Conservation (phyloP, 2,888 invertebrate genomes). For the Cenopis cana region DNA sequence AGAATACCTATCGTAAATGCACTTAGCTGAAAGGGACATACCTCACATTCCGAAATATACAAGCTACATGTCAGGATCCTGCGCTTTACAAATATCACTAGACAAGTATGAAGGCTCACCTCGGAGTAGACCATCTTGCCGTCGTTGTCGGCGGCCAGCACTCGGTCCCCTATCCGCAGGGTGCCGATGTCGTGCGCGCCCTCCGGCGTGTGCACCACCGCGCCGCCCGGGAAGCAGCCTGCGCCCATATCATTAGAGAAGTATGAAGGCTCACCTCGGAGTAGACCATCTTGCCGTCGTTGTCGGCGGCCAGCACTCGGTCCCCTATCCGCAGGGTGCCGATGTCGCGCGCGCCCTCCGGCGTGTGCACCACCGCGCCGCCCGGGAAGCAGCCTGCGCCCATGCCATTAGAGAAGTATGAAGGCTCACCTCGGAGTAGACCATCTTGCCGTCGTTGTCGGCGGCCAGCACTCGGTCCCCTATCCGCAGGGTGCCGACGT, state of each 20-base stretch:
- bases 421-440: slow-evolving; percentile 89
- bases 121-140: slow-evolving; percentile 92
- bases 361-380: slow-evolving; percentile 89
- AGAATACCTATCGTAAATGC: too few relatives aligned
- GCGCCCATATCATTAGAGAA: slow-evolving; percentile 84
- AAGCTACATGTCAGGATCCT: too few relatives aligned
- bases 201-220: slow-evolving; percentile 88
- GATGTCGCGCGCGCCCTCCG: slow-evolving; percentile 86
- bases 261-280: slow-evolving; percentile 85
- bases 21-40: too few relatives aligned
- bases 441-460: slow-evolving; percentile 87
- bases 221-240: slow-evolving; percentile 94
- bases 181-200: slow-evolving; percentile 86
- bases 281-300: slow-evolving; percentile 88
- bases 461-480: slow-evolving; percentile 93
- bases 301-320: slow-evolving; percentile 89
- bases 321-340: slow-evolving; percentile 90
- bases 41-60: too few relatives aligned
- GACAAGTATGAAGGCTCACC: slow-evolving; percentile 54
- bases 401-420: slow-evolving; percentile 86
- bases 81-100: too few relatives aligned
- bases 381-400: slow-evolving; percentile 97
- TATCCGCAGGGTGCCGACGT: slow-evolving; percentile 86
- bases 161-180: slow-evolving; percentile 90
- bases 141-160: slow-evolving; percentile 89